These are phyloP conservation scores for Oncorhynchus nerka DNA, from an alignment of 2,113 vertebrate species.

Conservation along the genomic window DNA sequence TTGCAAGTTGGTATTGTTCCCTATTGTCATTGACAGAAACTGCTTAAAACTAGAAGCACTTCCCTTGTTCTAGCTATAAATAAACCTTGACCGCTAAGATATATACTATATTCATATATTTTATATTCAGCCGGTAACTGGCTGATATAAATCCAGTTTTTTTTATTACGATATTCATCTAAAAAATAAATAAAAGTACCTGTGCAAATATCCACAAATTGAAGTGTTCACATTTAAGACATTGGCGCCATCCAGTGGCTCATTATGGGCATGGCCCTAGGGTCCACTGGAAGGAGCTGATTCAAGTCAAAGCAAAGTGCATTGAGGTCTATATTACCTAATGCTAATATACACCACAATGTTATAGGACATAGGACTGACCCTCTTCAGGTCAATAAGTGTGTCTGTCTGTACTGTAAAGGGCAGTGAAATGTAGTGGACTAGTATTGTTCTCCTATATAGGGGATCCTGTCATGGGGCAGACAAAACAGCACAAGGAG, in stretches of 20 bases:
- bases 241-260: constrained; percentile 76
- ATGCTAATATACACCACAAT: constrained; percentile 75
- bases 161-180: constrained; percentile 79
- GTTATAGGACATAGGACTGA: constrained; percentile 62
- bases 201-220: constrained; percentile 83
- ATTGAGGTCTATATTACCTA: constrained; percentile 75
- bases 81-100: constrained; percentile 82
- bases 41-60: constrained; percentile 73
- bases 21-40: constrained; percentile 74
- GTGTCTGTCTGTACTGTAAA: constrained; percentile 44
- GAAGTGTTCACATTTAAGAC: constrained; percentile 83
- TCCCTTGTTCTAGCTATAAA: constrained; percentile 79
- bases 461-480: constrained; percentile 38
- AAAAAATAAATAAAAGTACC: constrained; percentile 83
- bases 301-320: constrained; percentile 80
- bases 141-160: constrained; percentile 78
- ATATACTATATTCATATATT: constrained; percentile 82
- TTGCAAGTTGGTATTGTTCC: constrained; percentile 71
- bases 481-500: constrained; percentile 48
- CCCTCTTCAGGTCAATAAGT: constrained; percentile 45
- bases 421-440: constrained; percentile 13
- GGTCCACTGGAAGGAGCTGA: constrained; percentile 73
- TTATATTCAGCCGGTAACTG: constrained; percentile 75
- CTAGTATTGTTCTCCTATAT: constrained; percentile 25
- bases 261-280: constrained; percentile 63